Evolutionary conservation across 1,140 invertebrate genomes (phyloP), one percentile per base, ranked within the genome.

Genomic region (Heterodera schachtii): DNA sequence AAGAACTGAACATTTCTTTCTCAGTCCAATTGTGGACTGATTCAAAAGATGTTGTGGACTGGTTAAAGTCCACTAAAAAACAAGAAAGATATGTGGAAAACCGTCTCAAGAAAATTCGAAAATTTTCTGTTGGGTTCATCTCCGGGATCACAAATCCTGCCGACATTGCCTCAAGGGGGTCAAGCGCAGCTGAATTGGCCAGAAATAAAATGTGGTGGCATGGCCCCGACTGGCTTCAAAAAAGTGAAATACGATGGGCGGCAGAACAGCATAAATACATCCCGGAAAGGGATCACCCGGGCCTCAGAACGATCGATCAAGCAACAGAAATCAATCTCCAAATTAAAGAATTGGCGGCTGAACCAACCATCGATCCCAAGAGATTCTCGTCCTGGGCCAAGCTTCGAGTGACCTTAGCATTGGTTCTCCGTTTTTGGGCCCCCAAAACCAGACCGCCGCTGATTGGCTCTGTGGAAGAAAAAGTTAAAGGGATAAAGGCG

Each of bases 401-500:
- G 16, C 13, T 60, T 3, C 8, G 3, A 60, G 16, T 7, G 11
- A 13, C 57, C 6, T 13, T 60, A 13, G 6, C 57, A 7, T 8
- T 60, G 6, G 11, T 13, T 3, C 11, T 60, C 13, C 57, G 57
- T 60, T 3, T 60, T 3, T 60, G 8, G 3, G 8, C 3, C 3
- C 57, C 57, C 3, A 60, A 60, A 60, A 7, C 8, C 3, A 5
- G 13, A 5, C 8, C 8, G 16, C 57, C 8, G 11, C 3, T 3
- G 1, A 84, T 74, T 2, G n/a, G 21, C 43, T 11, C 5, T 3
- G 3, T 83, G 9, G 3, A 83, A 4, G 44, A 52, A 41, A 41
- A 82, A 81, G 11, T 47, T 1, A 13, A 5, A 4, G 57, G 67
- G 80, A 79, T 44, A 1, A 79, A 16, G 19, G 31, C 19, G 19